A percentile compares a stretch with the other conserved stretches of the same genome.
Conservation (phyloP, 2,888 invertebrate species). For the Cerceris rybyensis region DNA sequence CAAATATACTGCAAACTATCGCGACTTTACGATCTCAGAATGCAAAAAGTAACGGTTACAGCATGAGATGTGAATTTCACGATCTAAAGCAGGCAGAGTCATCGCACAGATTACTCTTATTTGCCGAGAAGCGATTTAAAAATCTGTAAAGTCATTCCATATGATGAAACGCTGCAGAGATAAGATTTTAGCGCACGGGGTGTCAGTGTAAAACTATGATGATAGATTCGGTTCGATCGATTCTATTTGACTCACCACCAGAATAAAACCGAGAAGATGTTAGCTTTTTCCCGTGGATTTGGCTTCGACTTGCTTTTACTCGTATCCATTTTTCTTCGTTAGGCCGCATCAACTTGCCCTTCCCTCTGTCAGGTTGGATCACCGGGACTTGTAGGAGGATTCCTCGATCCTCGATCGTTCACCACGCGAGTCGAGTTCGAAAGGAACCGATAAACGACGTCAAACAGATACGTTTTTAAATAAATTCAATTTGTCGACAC, state of each 20-base stretch:
- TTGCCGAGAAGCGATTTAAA: neutral
- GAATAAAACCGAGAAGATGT: constrained; percentile 85
- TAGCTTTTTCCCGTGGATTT: constrained; percentile 85
- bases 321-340: constrained; percentile 71
- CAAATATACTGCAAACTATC: neutral
- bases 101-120: neutral
- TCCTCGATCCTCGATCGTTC: no score
- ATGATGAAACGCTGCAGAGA: neutral
- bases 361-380: neutral
- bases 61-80: no score
- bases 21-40: no score
- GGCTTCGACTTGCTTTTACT: constrained; percentile 80
- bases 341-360: constrained; percentile 47
- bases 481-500: no score
- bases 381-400: no score
- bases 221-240: neutral
- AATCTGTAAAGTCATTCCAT: neutral
- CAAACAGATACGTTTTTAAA: no score
- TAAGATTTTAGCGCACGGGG: neutral
- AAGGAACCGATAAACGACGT: no score
- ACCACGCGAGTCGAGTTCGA: no score
- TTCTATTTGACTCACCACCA: constrained; percentile 83
- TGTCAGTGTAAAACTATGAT: neutral
- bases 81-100: neutral
- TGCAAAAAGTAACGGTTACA: no score